These are phyloP conservation scores for Cercocebus atys DNA, from an alignment of 2,113 vertebrate species.

Conservation along the genomic window DNA sequence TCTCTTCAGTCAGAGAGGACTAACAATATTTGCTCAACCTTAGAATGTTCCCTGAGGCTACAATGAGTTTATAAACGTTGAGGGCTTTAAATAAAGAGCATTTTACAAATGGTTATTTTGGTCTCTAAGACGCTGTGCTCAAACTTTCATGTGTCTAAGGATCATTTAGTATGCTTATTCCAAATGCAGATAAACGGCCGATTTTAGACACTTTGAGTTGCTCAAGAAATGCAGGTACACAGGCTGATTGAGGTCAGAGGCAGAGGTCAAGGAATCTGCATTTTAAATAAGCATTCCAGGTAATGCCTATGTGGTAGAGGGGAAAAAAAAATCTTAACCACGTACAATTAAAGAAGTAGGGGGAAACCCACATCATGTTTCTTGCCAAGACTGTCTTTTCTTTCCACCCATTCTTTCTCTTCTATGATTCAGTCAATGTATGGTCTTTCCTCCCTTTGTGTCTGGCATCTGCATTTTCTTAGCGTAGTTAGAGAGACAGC, in stretches of 20 bases:
- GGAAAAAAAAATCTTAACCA: background rate
- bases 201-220: background rate
- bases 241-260: background rate
- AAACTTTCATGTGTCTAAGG: background rate
- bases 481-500: background rate
- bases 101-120: slow-evolving; percentile 4
- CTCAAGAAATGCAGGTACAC: background rate
- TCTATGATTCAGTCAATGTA: background rate
- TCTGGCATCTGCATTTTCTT: slow-evolving; percentile 31
- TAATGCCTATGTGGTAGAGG: background rate
- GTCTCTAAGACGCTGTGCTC: background rate
- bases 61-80: background rate
- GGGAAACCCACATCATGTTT: no score
- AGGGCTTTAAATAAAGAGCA: slow-evolving; percentile 28
- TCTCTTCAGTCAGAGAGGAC: background rate
- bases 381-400: background rate
- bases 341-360: background rate
- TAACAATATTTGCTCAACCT: background rate
- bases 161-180: background rate
- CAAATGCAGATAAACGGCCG: background rate
- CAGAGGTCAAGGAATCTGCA: background rate
- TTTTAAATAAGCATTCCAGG: background rate
- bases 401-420: background rate
- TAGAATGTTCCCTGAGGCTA: background rate
- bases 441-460: slow-evolving; percentile 26